phyloP scores from a whole-genome alignment of 1,140 invertebrate species.

The Sarcophaga bullata region DNA sequence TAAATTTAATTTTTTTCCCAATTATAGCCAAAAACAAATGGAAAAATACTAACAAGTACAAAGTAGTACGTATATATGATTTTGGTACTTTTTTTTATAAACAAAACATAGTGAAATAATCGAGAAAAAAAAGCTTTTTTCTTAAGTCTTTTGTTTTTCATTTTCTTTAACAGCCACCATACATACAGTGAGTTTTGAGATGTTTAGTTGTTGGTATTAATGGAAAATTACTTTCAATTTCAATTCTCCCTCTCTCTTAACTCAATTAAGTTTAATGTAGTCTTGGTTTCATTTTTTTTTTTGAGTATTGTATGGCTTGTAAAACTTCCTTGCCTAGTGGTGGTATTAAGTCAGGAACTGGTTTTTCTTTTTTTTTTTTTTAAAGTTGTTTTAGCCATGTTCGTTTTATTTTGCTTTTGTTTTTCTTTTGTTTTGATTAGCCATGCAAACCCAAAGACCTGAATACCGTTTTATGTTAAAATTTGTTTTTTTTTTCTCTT shows the following conservation, averaged over 20 bases:
- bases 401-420: no score
- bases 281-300: conserved; percentile 15
- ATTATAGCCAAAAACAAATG: not conserved
- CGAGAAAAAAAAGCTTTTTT: conserved; percentile 12
- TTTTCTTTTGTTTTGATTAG: not conserved
- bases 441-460: conserved; percentile 19
- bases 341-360: conserved; percentile 26
- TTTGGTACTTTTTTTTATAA: no score
- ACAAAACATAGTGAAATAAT: no score
- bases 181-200: not conserved
- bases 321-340: conserved; percentile 26
- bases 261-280: not conserved
- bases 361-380: no score
- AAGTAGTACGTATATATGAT: not conserved
- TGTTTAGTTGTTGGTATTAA: no score
- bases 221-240: conserved; percentile 40
- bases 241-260: no score
- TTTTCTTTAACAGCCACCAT: no score
- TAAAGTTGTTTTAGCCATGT: no score
- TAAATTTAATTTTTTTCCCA: no score
- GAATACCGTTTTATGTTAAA: conserved; percentile 6
- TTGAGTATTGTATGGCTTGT: not conserved
- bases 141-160: not conserved
- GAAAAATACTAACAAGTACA: not conserved
- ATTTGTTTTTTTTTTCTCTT: no score